Conservation (phyloP, 2,888 invertebrate species). For the Harpagoxenus sublaevis region DNA sequence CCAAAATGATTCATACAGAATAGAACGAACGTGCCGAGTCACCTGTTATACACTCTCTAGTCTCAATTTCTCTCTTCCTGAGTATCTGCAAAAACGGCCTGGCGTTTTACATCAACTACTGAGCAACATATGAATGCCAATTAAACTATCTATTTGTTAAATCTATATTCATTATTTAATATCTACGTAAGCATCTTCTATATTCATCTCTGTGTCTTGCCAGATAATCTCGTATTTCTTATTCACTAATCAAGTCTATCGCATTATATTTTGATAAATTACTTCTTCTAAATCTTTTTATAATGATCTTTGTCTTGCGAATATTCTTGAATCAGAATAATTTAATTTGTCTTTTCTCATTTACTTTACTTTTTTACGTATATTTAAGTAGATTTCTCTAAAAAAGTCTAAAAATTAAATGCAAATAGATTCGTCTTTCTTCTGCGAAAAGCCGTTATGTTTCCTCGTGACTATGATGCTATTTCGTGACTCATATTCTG, state of each 20-base stretch:
- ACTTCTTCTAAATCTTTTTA: not conserved
- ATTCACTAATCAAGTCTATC: not conserved
- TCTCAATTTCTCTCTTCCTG: constrained; percentile 12
- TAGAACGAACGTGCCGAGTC: constrained; percentile 44
- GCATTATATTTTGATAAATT: not conserved
- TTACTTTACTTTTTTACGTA: not conserved
- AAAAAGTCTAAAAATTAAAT: not conserved
- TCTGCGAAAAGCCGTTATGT: not conserved
- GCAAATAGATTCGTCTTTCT: not conserved
- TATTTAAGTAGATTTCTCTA: not conserved
- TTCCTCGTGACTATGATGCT: not conserved
- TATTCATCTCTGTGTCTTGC: not conserved
- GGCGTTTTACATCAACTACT: not conserved
- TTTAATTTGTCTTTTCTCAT: not conserved
- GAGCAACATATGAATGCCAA: not conserved
- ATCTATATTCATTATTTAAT: not conserved
- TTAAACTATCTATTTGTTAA: constrained; percentile 19
- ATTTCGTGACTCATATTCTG: constrained; percentile 60
- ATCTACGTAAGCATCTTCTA: not conserved
- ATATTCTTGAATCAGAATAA: not conserved
- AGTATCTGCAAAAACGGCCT: not conserved
- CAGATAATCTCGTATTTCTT: constrained; percentile 1
- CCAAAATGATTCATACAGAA: constrained; percentile 60
- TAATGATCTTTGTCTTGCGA: not conserved
- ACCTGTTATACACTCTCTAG: constrained; percentile 25